Evolutionary conservation across 2,113 vertebrate genomes (phyloP).

Genomic region (Platichthys flesus): DNA sequence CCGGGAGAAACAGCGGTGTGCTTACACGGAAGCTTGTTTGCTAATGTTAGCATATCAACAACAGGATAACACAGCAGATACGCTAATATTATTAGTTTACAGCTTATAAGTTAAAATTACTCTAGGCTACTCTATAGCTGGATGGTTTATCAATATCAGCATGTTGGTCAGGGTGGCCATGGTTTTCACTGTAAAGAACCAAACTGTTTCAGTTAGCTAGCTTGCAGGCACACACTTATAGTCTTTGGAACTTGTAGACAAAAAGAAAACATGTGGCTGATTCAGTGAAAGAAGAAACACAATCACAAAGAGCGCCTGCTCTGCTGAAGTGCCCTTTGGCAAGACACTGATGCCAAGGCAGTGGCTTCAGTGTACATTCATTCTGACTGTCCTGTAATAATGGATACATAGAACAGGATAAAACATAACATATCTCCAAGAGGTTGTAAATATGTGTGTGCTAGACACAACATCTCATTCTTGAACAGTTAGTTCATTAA

Average conservation of each 20-base stretch:
- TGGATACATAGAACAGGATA: too few relatives aligned
- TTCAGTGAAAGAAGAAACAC: too few relatives aligned
- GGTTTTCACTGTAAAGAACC: neutral
- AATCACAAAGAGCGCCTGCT: too few relatives aligned
- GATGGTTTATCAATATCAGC: neutral
- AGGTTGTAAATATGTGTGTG: too few relatives aligned
- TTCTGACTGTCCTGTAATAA: too few relatives aligned
- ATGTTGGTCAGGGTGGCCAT: neutral
- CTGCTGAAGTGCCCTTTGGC: too few relatives aligned
- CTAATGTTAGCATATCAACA: conserved; percentile 30
- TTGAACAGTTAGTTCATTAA: neutral
- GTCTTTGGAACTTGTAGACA: too few relatives aligned
- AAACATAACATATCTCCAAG: too few relatives aligned
- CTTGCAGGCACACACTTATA: too few relatives aligned
- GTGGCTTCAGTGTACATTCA: too few relatives aligned
- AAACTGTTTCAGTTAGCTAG: neutral
- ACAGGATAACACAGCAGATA: neutral
- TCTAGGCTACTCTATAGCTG: neutral
- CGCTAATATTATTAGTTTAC: neutral
- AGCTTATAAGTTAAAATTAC: neutral
- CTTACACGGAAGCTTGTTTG: neutral
- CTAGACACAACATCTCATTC: neutral
- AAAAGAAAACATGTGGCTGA: too few relatives aligned
- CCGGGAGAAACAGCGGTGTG: neutral
- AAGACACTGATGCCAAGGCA: too few relatives aligned